phyloP scores from a whole-genome alignment of 2,888 invertebrate genomes.

The Junonia oenone region DNA sequence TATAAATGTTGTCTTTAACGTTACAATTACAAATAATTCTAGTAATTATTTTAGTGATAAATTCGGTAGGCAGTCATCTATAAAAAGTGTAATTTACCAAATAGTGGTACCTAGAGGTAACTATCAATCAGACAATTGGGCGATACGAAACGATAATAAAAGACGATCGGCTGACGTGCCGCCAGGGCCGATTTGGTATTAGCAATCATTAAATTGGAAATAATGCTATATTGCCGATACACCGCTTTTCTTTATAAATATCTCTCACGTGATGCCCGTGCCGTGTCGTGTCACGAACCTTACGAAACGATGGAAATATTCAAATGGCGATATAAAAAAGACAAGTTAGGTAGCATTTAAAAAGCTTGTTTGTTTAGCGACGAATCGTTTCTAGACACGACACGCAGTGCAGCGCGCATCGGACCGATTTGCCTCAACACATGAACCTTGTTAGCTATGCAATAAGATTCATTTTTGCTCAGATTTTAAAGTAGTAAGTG shows the following conservation, averaged over 20 bases:
- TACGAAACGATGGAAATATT: conserved; percentile 75
- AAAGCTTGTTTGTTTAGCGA: conserved; percentile 77
- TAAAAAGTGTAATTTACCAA: conserved; percentile 5
- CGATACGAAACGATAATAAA: conserved; percentile 53
- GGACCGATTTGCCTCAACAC: conserved; percentile 10
- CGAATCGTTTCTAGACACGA: conserved; percentile 76
- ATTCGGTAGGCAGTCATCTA: conserved; percentile 12
- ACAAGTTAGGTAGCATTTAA: conserved; percentile 80
- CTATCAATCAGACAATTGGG: conserved; percentile 42
- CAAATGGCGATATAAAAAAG: conserved; percentile 79
- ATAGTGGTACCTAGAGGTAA: conserved; percentile 13
- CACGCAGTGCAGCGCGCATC: conserved; percentile 51
- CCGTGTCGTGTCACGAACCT: conserved; percentile 76
- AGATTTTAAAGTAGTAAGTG: neutral
- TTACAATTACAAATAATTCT: neutral
- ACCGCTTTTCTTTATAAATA: conserved; percentile 78
- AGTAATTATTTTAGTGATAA: neutral
- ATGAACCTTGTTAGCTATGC: conserved; percentile 1
- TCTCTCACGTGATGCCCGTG: conserved; percentile 76
- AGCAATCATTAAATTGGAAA: conserved; percentile 80
- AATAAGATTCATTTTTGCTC: conserved; percentile 6
- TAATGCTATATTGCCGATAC: conserved; percentile 75
- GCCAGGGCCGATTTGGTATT: conserved; percentile 68
- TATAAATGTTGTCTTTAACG: neutral
- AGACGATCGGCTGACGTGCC: conserved; percentile 61